Base-by-base conservation (phyloP, 2,888 invertebrate genomes). In the Amphipoea lucens region DNA sequence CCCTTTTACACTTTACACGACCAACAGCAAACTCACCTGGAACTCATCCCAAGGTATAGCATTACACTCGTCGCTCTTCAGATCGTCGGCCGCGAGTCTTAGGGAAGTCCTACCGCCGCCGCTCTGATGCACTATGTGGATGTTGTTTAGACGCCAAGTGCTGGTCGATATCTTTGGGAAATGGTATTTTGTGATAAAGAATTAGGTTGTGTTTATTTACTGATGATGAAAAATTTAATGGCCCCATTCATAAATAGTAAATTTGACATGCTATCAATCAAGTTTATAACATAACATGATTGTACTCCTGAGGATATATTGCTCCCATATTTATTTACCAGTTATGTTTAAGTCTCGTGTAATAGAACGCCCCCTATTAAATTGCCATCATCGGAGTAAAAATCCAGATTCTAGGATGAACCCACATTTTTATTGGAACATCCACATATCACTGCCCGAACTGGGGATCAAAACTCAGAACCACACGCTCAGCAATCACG, bases 1-100 rank as follows among this genome's bases (percentile, higher is more conserved):
- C 48, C n/a, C 9, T 9, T 54, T 70, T 14, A 40, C 51, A 12
- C 9, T n/a, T 11, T 2, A 29, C 14, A 11, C 12, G 54, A 20
- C 20, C 17, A 23, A 78, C 70, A 84, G 57, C 70, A 65, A 71
- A 88, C 92, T 95, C 95, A 98, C 98, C 98, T 99, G 99, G 97
- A 99, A 98, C 95, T 99, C 99, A 92, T 99, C 99, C 98, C 99
- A 99, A 0, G 98, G 98, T 92, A 99, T 98, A 66, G 98, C 98
- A 65, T 98, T 97, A 92, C 98, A 99, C 94, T 99, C 99, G 90
- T 98, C 98, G 74, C 98, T 98, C 51, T 97, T 97, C 11, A 99
- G 95, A 86, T 98, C 97, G 62, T 95, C 96, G 0, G 97, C 96
- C 0, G 94, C 95, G 0, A 97, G 84, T 0, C 96, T 89, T 9